These are phyloP conservation scores for Oscheius sp. DNA, from an alignment of 2,888 invertebrate species.

Conservation along the genomic window DNA sequence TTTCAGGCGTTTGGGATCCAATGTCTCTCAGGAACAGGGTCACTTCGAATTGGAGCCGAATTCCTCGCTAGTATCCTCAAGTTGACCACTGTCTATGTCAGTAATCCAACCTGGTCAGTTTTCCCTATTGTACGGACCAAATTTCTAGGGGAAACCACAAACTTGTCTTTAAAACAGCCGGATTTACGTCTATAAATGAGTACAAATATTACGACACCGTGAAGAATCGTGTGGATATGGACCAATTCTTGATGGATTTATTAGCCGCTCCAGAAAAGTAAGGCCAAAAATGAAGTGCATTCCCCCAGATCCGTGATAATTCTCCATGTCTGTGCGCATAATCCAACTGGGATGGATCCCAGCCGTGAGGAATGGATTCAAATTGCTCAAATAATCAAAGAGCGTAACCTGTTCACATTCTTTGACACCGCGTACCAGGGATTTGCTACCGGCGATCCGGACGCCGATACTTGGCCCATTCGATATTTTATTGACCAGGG, in stretches of 20 bases:
- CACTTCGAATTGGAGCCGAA: slow-evolving; percentile 88
- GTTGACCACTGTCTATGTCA: slow-evolving; percentile 81
- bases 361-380: slow-evolving; percentile 90
- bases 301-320: slow-evolving; percentile 82
- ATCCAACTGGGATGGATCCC: slow-evolving; percentile 97
- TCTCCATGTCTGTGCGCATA: slow-evolving; percentile 95
- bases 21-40: slow-evolving; percentile 92
- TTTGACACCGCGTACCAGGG: slow-evolving; percentile 79
- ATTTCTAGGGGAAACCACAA: slow-evolving; percentile 84
- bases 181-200: slow-evolving; percentile 81
- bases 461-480: slow-evolving; percentile 90
- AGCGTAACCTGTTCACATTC: slow-evolving; percentile 70
- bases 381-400: slow-evolving; percentile 87
- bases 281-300: not conserved
- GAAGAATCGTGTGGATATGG: slow-evolving; percentile 82
- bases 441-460: slow-evolving; percentile 93
- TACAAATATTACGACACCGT: slow-evolving; percentile 92
- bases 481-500: slow-evolving; percentile 84
- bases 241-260: slow-evolving; percentile 79
- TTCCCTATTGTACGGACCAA: not conserved
- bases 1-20: slow-evolving; percentile 79
- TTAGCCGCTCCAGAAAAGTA: slow-evolving; percentile 51
- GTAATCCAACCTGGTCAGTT: slow-evolving; percentile 91
- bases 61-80: slow-evolving; percentile 81
- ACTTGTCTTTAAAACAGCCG: slow-evolving; percentile 86